Evolutionary conservation across 1,140 invertebrate genomes (phyloP), one percentile per base, ranked within the genome.

Genomic region (Cydia pomonella): DNA sequence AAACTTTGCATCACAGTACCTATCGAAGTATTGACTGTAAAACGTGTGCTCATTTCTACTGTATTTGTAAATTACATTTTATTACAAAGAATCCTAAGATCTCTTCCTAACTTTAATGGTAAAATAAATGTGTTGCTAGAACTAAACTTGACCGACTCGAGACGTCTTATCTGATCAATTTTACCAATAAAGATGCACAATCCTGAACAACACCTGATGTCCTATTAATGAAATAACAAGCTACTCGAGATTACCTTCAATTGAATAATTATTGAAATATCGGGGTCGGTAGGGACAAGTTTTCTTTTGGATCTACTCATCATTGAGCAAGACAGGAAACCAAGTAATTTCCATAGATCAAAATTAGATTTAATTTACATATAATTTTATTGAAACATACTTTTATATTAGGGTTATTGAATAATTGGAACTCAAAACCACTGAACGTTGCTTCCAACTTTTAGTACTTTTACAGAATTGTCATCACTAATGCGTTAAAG

Each of bases 201-300:
- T n/a, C 47, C n/a, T 50, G 16, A 50, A 50, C 47, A 50, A n/a
- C 44, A 16, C 47, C n/a, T 50, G 47, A 50, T 50, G 47, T 50
- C 47, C 47, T 50, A 7, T n/a, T 50, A 47, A 13, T 47, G 44
- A 47, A 47, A n/a, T 18, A 18, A 50, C 47, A 18, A n/a, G 1
- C 16, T n/a, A n/a, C 47, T 50, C 3, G 47, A 18, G 16, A 18
- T 50, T n/a, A 18, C 47, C 47, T n/a, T 50, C 18, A 50, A 50
- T 47, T 18, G n/a, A 18, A n/a, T 50, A 50, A 50, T 50, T 18
- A n/a, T 50, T 50, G 47, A 50, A n/a, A 50, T 50, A 18, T 47
- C 44, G 9, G 47, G 47, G 47, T 50, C 47, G 47, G 47, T 50
- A 50, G 16, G 47, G 16, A 50, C 1, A n/a, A 50, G 47, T n/a